Evolutionary conservation across 2,888 invertebrate species (phyloP), one percentile per base, ranked within the genome.

Genomic region (Monochamus alternatus): DNA sequence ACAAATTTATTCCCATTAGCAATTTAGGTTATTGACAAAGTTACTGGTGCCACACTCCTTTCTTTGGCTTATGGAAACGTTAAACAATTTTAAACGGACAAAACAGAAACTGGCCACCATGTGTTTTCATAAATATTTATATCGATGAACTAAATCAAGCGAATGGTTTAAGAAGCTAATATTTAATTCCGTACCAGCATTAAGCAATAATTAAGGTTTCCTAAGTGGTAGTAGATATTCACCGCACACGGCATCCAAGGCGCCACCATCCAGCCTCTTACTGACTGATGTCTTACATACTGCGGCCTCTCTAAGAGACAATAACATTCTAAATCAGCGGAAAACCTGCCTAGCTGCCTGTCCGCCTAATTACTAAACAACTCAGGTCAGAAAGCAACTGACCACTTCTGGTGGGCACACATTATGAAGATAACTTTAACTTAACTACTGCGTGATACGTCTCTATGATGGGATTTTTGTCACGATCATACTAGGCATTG

Each of bases 171-270:
- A 43, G 12, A 38, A 38, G 8, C n/a, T 12, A 14, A 2, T n/a
- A 32, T 38, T 63, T 69, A 77, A 71, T 80, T 84, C 80, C 76
- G 79, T 77, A 76, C 81, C 83, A 82, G 81, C 82, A 82, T 84
- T 83, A 84, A 82, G 79, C 80, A 81, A 81, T 83, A 84, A 84
- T 85, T 84, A 84, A 81, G 79, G 81, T 78, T 51, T 73, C 65
- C 52, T 66, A 79, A 77, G 73, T 59, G 64, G 74, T 47, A 77
- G 74, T 76, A 73, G 75, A 75, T 83, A 83, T 83, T 81, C 83
- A 78, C 73, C 63, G 72, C 82, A 82, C 82, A 83, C 75, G 79
- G 72, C 30, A 72, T 75, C 69, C 75, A 79, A 84, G 85, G 84
- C 85, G 82, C 83, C 83, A 83, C 81, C 59, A 77, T 78, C 72